Evolutionary conservation across 2,888 invertebrate genomes (phyloP).

Genomic region (Callosobruchus maculatus): DNA sequence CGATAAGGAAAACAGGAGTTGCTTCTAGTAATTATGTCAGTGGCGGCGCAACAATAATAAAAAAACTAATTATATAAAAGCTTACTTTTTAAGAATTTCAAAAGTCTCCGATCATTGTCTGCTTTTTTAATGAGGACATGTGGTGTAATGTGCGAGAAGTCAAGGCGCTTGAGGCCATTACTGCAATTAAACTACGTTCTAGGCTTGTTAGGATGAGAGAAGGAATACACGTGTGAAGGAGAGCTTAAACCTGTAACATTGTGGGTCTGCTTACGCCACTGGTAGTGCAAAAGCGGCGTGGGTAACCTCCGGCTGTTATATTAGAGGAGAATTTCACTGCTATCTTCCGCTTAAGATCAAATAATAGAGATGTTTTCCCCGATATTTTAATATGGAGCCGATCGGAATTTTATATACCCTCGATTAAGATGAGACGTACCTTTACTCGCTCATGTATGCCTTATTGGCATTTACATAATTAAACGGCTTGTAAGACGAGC

Average conservation of each 20-base stretch:
- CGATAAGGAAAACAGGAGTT: too few relatives aligned
- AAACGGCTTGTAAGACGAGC: background rate
- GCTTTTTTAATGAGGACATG: too few relatives aligned
- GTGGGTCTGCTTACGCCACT: background rate
- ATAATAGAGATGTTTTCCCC: conserved; percentile 39
- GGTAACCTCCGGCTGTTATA: conserved; percentile 35
- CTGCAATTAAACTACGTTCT: too few relatives aligned
- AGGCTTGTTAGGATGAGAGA: too few relatives aligned
- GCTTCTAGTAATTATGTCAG: too few relatives aligned
- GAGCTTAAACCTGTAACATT: background rate
- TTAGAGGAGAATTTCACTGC: conserved; percentile 28
- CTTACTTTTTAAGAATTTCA: too few relatives aligned
- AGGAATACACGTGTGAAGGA: background rate
- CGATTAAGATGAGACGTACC: conserved; percentile 34
- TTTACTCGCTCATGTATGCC: conserved; percentile 38
- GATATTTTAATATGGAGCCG: conserved; percentile 42
- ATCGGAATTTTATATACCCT: conserved; percentile 39
- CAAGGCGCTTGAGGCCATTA: too few relatives aligned
- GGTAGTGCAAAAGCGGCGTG: conserved; percentile 1
- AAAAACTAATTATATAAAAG: too few relatives aligned
- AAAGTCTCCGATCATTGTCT: too few relatives aligned
- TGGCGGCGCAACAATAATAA: too few relatives aligned
- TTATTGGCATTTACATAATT: conserved; percentile 28
- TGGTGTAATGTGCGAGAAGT: too few relatives aligned
- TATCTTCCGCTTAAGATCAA: conserved; percentile 35